phyloP scores from a whole-genome alignment of 2,888 invertebrate genomes.

The Pilophorus perplexus region DNA sequence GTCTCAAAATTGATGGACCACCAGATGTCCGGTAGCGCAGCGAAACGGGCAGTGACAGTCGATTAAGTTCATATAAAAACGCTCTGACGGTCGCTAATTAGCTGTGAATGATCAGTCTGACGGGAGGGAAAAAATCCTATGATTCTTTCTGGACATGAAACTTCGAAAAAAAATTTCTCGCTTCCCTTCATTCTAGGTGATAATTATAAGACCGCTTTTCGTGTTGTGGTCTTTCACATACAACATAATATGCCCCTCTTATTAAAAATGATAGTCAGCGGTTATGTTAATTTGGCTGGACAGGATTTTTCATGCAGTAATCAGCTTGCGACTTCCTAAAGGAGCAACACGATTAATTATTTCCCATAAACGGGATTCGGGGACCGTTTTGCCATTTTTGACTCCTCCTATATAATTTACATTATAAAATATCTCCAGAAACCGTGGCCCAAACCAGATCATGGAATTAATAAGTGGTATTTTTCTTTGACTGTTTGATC shows the following conservation, averaged over 20 bases:
- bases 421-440: slow-evolving; percentile 33
- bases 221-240: neutral
- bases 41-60: too few species aligned
- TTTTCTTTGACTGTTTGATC: slow-evolving; percentile 18
- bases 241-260: neutral
- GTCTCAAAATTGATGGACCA: too few species aligned
- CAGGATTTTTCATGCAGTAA: neutral
- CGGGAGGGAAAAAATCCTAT: too few species aligned
- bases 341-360: neutral
- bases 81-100: too few species aligned
- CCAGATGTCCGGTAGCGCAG: too few species aligned
- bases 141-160: too few species aligned
- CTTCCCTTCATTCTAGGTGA: too few species aligned
- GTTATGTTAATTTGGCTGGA: slow-evolving; percentile 4
- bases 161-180: too few species aligned
- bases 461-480: slow-evolving; percentile 23
- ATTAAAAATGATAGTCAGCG: neutral
- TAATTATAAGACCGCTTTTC: neutral
- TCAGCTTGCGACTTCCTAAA: slow-evolving; percentile 7
- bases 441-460: slow-evolving; percentile 9
- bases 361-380: slow-evolving; percentile 6
- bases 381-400: slow-evolving; percentile 26
- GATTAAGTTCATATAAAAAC: too few species aligned
- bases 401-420: slow-evolving; percentile 32
- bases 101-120: too few species aligned